These are phyloP conservation scores for Caracal caracal DNA, from an alignment of 2,113 vertebrate species.

Conservation along the genomic window DNA sequence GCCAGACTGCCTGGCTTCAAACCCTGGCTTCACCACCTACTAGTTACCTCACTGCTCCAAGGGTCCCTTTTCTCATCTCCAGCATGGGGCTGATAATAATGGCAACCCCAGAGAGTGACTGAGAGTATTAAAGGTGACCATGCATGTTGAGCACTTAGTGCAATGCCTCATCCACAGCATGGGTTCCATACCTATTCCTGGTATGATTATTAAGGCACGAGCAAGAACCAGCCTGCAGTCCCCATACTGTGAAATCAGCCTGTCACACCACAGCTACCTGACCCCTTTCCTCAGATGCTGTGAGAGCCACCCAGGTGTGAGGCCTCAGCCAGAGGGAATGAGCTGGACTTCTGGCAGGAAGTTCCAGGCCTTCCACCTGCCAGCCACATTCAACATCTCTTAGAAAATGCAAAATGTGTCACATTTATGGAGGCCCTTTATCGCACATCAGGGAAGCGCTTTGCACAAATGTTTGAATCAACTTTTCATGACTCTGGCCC, in stretches of 20 bases:
- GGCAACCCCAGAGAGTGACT: accelerated
- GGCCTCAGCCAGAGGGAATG: not conserved
- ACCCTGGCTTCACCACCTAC: not conserved
- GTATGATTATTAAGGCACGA: not conserved
- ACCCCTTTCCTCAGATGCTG: not conserved
- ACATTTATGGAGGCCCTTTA: not conserved
- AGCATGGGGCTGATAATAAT: not conserved
- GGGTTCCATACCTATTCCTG: not conserved
- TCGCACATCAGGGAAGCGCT: not conserved
- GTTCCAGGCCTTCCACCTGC: slow-evolving; percentile 16
- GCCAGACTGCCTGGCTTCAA: slow-evolving; percentile 26
- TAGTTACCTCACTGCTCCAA: not conserved
- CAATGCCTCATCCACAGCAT: accelerated
- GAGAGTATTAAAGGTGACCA: not conserved
- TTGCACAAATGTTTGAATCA: slow-evolving; percentile 51
- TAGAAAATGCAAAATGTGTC: not conserved
- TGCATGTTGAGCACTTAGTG: not conserved
- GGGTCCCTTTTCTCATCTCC: not conserved
- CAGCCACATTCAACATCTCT: not conserved
- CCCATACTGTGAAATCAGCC: not conserved
- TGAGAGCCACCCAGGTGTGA: not conserved
- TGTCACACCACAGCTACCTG: not conserved
- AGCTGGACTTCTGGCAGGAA: not conserved
- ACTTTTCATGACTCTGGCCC: slow-evolving; percentile 35
- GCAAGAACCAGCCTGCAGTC: not conserved